A percentile compares a stretch with the other conserved stretches of the same genome.
These are phyloP conservation scores for Gnathonemus longibarbis DNA, from an alignment of 2,113 vertebrate genomes.

Conservation along the genomic window DNA sequence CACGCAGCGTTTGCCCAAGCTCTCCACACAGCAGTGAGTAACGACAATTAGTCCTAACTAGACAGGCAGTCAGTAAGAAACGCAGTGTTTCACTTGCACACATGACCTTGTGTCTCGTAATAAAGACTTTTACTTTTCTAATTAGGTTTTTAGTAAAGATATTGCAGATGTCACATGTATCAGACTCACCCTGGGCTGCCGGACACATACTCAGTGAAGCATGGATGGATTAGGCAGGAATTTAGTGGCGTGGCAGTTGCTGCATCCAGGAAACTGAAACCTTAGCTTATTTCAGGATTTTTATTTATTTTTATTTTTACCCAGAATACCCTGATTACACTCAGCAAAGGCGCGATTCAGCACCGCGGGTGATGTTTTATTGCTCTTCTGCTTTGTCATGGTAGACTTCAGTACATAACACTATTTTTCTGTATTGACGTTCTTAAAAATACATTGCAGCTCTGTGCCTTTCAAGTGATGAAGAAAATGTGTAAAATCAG, in stretches of 20 bases:
- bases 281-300: background rate
- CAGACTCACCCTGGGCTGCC: background rate
- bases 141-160: background rate
- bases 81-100: background rate
- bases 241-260: background rate
- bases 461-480: background rate
- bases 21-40: background rate
- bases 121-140: background rate
- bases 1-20: background rate
- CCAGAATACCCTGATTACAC: background rate
- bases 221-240: background rate
- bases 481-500: background rate
- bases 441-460: background rate
- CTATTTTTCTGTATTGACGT: background rate
- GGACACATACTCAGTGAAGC: background rate
- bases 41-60: background rate
- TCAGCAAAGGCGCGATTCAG: background rate
- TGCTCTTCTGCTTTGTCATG: background rate
- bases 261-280: background rate
- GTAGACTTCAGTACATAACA: background rate
- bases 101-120: background rate
- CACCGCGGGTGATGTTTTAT: background rate
- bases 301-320: background rate
- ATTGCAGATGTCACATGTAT: too few species aligned
- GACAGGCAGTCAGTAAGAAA: background rate